These are phyloP conservation scores for Brachyptera putata DNA, from an alignment of 2,888 invertebrate genomes.

Conservation along the genomic window DNA sequence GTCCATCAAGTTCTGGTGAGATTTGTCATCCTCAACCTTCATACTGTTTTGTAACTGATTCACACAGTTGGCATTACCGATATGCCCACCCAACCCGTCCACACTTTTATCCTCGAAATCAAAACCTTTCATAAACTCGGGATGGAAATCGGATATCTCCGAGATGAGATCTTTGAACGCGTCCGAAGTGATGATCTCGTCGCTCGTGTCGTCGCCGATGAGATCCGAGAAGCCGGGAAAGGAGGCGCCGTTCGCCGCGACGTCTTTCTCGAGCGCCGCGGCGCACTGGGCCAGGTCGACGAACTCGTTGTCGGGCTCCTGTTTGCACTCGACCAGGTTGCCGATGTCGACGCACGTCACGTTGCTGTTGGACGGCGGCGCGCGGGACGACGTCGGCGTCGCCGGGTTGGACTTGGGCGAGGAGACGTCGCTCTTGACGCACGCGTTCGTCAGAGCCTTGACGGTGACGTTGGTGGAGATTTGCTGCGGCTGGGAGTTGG, in stretches of 20 bases:
- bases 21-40: constrained; percentile 44
- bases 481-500: constrained; percentile 82
- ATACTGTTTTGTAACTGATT: constrained; percentile 40
- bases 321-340: constrained; percentile 71
- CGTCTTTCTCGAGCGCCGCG: constrained; percentile 80
- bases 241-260: constrained; percentile 57
- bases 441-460: constrained; percentile 69
- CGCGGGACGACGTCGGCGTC: constrained; percentile 44
- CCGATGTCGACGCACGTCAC: constrained; percentile 50
- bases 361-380: constrained; percentile 32
- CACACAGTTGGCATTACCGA: constrained; percentile 34
- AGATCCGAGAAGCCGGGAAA: constrained; percentile 77
- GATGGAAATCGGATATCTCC: constrained; percentile 76
- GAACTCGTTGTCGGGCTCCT: constrained; percentile 80
- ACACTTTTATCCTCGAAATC: constrained; percentile 61
- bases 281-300: constrained; percentile 82
- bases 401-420: constrained; percentile 48
- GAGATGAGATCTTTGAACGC: constrained; percentile 83
- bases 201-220: constrained; percentile 78
- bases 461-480: constrained; percentile 91
- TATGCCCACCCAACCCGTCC: constrained; percentile 28
- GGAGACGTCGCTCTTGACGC: constrained; percentile 56
- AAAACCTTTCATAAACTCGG: constrained; percentile 77
- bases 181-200: constrained; percentile 69
- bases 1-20: constrained; percentile 24